A percentile compares a stretch with the other conserved stretches of the same genome.
These are phyloP conservation scores for Drosophila funebris DNA, from an alignment of 1,140 invertebrate genomes.

Conservation along the genomic window DNA sequence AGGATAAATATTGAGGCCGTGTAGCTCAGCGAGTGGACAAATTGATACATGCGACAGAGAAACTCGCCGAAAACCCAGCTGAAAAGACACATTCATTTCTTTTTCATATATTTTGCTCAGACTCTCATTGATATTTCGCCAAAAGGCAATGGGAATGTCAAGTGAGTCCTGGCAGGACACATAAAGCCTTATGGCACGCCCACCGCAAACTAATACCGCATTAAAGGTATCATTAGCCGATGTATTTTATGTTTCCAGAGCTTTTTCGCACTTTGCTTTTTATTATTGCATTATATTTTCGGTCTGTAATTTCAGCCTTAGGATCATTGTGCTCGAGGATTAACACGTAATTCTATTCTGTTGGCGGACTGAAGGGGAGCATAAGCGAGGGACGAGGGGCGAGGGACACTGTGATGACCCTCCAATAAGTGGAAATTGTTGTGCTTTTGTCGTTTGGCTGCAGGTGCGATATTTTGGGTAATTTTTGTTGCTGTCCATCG, in stretches of 20 bases:
- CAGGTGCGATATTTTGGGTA: conserved; percentile 9
- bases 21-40: conserved; percentile 91
- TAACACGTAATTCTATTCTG: conserved; percentile 60
- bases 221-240: conserved; percentile 62
- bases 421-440: conserved; percentile 34
- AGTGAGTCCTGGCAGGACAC: background rate
- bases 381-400: background rate
- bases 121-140: background rate
- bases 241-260: conserved; percentile 51
- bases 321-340: conserved; percentile 58
- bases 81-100: conserved; percentile 48
- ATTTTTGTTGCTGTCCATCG: background rate
- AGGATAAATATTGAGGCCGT: conserved; percentile 92
- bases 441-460: conserved; percentile 40
- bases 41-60: conserved; percentile 93
- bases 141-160: background rate
- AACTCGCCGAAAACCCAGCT: conserved; percentile 92
- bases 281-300: conserved; percentile 45
- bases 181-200: conserved; percentile 56
- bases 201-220: conserved; percentile 63
- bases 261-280: conserved; percentile 37
- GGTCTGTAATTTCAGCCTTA: conserved; percentile 37
- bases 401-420: background rate
- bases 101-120: background rate
- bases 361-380: background rate